Evolutionary conservation across 1,140 invertebrate species (phyloP).

Genomic region (Leptinotarsa lineolata): DNA sequence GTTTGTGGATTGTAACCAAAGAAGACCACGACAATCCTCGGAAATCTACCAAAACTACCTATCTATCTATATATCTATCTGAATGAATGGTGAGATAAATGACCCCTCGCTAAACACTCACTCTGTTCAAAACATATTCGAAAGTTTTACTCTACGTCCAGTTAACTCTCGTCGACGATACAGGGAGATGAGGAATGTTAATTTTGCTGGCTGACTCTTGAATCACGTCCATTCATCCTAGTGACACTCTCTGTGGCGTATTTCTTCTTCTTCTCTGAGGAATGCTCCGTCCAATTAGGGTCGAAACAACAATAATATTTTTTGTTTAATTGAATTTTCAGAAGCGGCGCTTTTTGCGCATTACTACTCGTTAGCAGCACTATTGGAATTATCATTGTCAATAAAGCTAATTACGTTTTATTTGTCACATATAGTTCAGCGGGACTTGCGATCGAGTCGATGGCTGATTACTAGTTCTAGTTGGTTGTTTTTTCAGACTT

Average conservation of each 20-base stretch:
- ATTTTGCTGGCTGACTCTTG: not conserved
- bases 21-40: too few species aligned
- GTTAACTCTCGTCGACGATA: not conserved
- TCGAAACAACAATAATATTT: slow-evolving; percentile 5
- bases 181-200: not conserved
- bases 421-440: not conserved
- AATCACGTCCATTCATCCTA: not conserved
- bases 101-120: too few species aligned
- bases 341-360: not conserved
- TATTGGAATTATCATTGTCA: not conserved
- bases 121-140: too few species aligned
- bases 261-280: not conserved
- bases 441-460: not conserved
- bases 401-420: slow-evolving; percentile 6
- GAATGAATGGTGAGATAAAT: too few species aligned
- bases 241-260: not conserved
- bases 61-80: too few species aligned
- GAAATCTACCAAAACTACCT: too few species aligned
- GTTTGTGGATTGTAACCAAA: too few species aligned
- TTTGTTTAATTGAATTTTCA: not conserved
- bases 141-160: not conserved
- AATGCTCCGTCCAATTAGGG: slow-evolving; percentile 4
- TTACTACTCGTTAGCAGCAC: not conserved
- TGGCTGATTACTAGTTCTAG: too few species aligned
- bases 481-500: too few species aligned